Evolutionary conservation across 1,140 invertebrate species (phyloP).

Genomic region (Bombus pascuorum): DNA sequence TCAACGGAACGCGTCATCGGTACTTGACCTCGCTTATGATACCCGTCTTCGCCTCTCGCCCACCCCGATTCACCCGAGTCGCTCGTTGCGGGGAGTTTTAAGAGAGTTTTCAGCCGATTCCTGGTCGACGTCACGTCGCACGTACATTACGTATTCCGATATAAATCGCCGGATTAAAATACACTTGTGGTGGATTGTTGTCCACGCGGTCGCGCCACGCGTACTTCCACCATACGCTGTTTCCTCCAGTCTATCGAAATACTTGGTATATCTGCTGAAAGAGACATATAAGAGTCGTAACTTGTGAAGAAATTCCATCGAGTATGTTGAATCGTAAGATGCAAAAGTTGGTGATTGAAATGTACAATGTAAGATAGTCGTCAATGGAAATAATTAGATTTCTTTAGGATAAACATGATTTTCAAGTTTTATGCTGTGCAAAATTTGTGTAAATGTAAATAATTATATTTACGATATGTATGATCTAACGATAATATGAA

Average conservation of each 20-base stretch:
- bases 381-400: too few species aligned
- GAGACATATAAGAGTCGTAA: neutral
- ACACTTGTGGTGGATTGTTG: neutral
- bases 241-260: neutral
- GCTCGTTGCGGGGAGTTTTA: neutral
- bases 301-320: neutral
- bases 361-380: neutral
- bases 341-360: neutral
- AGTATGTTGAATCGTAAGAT: too few species aligned
- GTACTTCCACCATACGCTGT: too few species aligned
- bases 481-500: too few species aligned
- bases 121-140: neutral
- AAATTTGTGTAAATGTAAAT: too few species aligned
- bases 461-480: too few species aligned
- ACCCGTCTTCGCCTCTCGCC: neutral
- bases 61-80: neutral
- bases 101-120: neutral
- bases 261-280: neutral
- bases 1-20: slow-evolving; percentile 41
- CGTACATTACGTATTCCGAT: neutral
- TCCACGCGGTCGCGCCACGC: too few species aligned
- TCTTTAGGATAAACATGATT: too few species aligned
- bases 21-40: slow-evolving; percentile 58
- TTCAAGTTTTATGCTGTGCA: too few species aligned
- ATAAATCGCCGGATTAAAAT: slow-evolving; percentile 5